Percentiles rank a stretch among this genome's conserved stretches.
Conservation (phyloP, 53 echinoderm and acorn worm species). For the Echinometra lucunter region DNA sequence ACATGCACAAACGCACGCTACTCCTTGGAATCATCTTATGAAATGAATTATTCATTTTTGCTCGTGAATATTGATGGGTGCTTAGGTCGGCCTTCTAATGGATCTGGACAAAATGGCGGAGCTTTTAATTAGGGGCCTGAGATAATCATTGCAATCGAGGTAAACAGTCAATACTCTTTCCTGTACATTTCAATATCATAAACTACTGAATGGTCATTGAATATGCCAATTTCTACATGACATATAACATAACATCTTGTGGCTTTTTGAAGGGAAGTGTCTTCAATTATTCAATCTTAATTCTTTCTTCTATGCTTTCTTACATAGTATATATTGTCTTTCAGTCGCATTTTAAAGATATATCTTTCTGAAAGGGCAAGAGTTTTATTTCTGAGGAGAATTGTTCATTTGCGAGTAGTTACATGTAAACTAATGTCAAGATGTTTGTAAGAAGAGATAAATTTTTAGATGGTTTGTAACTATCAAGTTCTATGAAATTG, state of each 20-base stretch:
- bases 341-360: neutral
- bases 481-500: neutral
- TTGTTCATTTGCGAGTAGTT: neutral
- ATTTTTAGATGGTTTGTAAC: no score
- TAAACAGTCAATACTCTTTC: neutral
- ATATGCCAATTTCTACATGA: neutral
- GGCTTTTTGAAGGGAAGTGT: neutral
- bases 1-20: no score
- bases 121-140: no score
- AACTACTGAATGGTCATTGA: neutral
- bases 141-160: neutral
- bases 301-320: neutral
- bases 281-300: neutral
- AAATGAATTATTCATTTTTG: no score
- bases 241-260: neutral
- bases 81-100: no score
- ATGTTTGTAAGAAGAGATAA: constrained; percentile 3
- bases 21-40: no score
- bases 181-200: neutral
- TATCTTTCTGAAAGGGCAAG: neutral
- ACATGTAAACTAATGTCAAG: neutral
- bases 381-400: neutral
- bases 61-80: no score
- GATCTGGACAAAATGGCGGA: no score
- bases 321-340: constrained; percentile 23